Conservation (phyloP, 2,113 vertebrate genomes). For the Chelonoidis abingdonii region DNA sequence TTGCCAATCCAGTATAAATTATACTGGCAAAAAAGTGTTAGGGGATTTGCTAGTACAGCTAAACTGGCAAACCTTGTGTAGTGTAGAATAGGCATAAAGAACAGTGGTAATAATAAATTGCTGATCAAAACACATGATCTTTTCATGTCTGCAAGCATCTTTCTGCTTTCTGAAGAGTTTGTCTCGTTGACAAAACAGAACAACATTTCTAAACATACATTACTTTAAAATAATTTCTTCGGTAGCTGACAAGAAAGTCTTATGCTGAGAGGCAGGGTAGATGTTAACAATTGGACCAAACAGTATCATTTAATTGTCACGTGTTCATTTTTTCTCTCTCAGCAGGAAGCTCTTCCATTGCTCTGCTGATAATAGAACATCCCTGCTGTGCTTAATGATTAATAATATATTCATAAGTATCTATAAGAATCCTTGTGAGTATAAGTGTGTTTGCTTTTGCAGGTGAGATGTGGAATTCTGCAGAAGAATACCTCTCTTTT, state of each 20-base stretch:
- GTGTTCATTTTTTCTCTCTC: background rate
- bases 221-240: background rate
- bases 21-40: background rate
- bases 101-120: background rate
- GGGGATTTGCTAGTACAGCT: background rate
- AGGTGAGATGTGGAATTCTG: background rate
- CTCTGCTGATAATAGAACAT: background rate
- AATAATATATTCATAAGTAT: constrained; percentile 14
- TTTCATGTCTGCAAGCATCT: background rate
- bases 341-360: background rate
- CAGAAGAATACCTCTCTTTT: background rate
- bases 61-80: background rate
- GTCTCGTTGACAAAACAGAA: background rate
- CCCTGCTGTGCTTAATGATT: background rate
- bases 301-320: background rate
- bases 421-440: background rate
- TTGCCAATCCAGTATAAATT: background rate
- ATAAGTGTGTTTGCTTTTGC: background rate
- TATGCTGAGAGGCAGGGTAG: background rate
- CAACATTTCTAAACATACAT: background rate
- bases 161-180: background rate
- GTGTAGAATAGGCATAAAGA: background rate
- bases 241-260: background rate
- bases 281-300: background rate
- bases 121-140: background rate